Evolutionary conservation across 2,797 vertebrate genomes (phyloP).

Genomic region (Acridotheres tristis): DNA sequence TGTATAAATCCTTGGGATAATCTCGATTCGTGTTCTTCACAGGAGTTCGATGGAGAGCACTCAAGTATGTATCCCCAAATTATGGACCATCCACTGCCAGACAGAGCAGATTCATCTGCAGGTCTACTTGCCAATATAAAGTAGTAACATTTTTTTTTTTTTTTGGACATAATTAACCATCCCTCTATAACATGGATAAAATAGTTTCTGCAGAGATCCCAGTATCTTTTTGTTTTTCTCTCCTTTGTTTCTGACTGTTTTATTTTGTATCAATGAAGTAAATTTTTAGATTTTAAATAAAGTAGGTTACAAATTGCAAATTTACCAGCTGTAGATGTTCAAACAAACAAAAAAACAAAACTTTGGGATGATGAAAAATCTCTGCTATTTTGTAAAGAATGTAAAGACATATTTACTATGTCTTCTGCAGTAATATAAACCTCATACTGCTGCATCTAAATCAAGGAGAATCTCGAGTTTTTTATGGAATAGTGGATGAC

Average conservation of each 20-base stretch:
- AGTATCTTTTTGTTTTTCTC: neutral
- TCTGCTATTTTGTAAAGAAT: neutral
- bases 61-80: neutral
- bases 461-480: neutral
- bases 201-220: neutral
- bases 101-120: neutral
- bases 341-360: neutral
- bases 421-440: neutral
- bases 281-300: neutral
- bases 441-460: neutral
- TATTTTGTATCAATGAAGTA: neutral
- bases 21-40: neutral
- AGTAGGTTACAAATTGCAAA: neutral
- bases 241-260: neutral
- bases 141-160: constrained; percentile 32
- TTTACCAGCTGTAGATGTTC: neutral
- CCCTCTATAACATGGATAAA: neutral
- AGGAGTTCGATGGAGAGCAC: neutral
- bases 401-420: neutral
- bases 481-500: neutral
- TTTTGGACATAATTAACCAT: neutral
- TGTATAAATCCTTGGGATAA: constrained; percentile 18
- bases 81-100: neutral
- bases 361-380: neutral
- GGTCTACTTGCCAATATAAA: neutral